Percentiles rank a stretch among this genome's conserved stretches.
Conservation (phyloP, 1,140 invertebrate genomes). For the Aethina tumida region DNA sequence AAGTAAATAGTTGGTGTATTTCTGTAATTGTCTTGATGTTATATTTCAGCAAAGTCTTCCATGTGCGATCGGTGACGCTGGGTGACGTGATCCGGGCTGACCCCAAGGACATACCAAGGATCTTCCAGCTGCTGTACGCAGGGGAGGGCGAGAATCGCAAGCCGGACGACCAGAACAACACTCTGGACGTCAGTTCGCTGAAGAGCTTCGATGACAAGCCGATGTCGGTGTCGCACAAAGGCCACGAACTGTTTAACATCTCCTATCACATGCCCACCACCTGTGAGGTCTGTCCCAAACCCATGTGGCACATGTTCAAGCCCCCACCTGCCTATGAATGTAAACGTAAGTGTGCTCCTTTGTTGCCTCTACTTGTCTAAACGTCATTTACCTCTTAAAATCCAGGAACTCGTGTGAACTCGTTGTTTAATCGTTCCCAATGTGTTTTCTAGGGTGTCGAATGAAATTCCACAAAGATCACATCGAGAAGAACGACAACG, state of each 20-base stretch:
- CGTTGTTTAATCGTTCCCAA: background rate
- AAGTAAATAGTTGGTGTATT: background rate
- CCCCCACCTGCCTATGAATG: slow-evolving; percentile 95
- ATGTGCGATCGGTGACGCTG: slow-evolving; percentile 95
- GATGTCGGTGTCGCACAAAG: slow-evolving; percentile 75
- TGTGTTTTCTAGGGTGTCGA: slow-evolving; percentile 67
- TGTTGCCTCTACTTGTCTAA: background rate
- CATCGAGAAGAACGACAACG: slow-evolving; percentile 71
- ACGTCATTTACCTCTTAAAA: background rate
- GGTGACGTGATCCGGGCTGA: slow-evolving; percentile 97
- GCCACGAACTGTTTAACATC: slow-evolving; percentile 93
- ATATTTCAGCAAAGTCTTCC: slow-evolving; percentile 87
- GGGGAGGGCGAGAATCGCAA: slow-evolving; percentile 87
- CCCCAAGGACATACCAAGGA: slow-evolving; percentile 97
- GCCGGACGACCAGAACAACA: slow-evolving; percentile 55
- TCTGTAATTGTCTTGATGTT: slow-evolving; percentile 12
- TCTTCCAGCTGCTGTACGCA: slow-evolving; percentile 93
- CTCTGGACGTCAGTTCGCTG: slow-evolving; percentile 37
- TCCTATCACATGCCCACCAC: slow-evolving; percentile 96
- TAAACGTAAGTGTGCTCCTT: slow-evolving; percentile 56
- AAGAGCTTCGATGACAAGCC: slow-evolving; percentile 54
- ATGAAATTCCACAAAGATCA: slow-evolving; percentile 96
- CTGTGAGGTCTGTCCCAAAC: slow-evolving; percentile 94
- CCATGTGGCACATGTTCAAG: slow-evolving; percentile 93
- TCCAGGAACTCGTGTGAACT: background rate